Conservation (phyloP, 2,888 invertebrate genomes). For the Drosophila neotestacea region DNA sequence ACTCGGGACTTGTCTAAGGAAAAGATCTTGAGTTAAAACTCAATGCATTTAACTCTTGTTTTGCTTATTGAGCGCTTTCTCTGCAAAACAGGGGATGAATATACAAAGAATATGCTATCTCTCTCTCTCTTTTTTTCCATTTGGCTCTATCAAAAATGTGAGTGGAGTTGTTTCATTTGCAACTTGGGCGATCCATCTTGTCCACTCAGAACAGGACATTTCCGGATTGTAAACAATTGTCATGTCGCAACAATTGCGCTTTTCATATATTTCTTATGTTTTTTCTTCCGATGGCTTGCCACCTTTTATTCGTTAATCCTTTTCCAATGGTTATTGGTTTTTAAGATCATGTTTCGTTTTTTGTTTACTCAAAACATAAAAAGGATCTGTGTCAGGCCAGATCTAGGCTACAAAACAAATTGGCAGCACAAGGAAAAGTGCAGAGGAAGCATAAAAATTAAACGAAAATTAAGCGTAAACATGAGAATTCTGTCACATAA, state of each 20-base stretch:
- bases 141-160: constrained; percentile 4
- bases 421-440: constrained; percentile 7
- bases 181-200: constrained; percentile 71
- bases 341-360: constrained; percentile 81
- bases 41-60: constrained; percentile 6
- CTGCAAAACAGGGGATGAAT: constrained; percentile 34
- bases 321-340: constrained; percentile 75
- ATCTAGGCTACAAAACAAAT: constrained; percentile 44
- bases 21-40: constrained; percentile 23
- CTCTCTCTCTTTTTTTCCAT: neutral
- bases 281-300: constrained; percentile 63
- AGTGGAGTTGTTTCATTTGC: constrained; percentile 25
- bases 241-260: constrained; percentile 69
- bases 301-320: constrained; percentile 37
- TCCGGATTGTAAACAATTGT: constrained; percentile 81
- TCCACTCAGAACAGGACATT: constrained; percentile 75
- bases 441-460: constrained; percentile 75
- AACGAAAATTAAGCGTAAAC: constrained; percentile 82
- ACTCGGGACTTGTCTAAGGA: constrained; percentile 44
- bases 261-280: constrained; percentile 49
- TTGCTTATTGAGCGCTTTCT: constrained; percentile 10
- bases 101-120: neutral
- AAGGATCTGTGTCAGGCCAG: constrained; percentile 22
- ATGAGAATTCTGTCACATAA: constrained; percentile 82
- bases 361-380: constrained; percentile 48